Evolutionary conservation across 2,888 invertebrate species (phyloP).

Genomic region (Mantis religiosa): DNA sequence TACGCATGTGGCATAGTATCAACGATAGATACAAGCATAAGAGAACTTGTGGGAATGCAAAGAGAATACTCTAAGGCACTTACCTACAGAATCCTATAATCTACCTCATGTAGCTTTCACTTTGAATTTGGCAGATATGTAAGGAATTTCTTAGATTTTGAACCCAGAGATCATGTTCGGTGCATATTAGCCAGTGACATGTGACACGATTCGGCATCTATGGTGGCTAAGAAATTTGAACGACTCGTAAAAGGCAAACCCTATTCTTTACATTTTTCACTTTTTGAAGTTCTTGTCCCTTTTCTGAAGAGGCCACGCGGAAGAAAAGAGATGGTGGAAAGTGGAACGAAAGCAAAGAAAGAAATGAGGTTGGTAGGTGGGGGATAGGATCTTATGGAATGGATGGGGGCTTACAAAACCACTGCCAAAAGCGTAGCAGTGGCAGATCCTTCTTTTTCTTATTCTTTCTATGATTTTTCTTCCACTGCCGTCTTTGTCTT

Average conservation of each 20-base stretch:
- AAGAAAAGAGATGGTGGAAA: neutral
- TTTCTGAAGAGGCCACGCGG: neutral
- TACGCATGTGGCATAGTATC: too few relatives aligned
- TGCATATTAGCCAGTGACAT: neutral
- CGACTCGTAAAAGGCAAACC: neutral
- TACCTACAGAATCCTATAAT: too few relatives aligned
- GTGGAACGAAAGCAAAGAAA: neutral
- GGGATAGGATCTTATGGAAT: neutral
- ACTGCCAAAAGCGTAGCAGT: neutral
- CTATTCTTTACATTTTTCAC: neutral
- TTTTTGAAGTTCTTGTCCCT: neutral
- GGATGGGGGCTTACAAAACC: neutral
- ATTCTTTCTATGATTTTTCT: neutral
- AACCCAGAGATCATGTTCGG: too few relatives aligned
- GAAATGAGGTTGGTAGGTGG: neutral
- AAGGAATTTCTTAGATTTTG: too few relatives aligned
- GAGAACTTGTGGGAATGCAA: too few relatives aligned
- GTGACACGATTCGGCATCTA: neutral
- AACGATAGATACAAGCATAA: too few relatives aligned
- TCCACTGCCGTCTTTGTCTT: neutral
- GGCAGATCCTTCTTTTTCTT: neutral
- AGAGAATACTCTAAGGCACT: too few relatives aligned
- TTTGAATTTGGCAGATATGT: too few relatives aligned
- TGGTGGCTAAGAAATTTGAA: neutral
- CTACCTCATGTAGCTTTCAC: too few relatives aligned